These are phyloP conservation scores for Acronicta psi DNA, from an alignment of 2,888 invertebrate genomes.

Conservation along the genomic window DNA sequence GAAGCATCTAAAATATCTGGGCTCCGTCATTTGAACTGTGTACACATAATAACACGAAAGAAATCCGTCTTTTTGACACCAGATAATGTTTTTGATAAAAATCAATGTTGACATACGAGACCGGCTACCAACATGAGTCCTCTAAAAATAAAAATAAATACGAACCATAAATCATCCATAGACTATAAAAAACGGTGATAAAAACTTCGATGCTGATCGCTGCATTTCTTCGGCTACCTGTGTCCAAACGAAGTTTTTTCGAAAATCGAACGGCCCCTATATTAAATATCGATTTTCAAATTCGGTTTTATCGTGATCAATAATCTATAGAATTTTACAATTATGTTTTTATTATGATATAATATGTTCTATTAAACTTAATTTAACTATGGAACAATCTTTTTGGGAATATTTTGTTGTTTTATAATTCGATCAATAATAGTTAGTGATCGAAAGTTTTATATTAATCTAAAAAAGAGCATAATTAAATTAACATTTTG, in stretches of 20 bases:
- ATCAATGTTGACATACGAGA: constrained; percentile 67
- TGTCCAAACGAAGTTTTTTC: constrained; percentile 47
- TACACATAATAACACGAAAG: constrained; percentile 30
- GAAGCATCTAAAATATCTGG: constrained; percentile 21
- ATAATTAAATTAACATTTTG: no score
- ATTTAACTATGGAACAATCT: no score
- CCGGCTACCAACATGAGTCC: constrained; percentile 61
- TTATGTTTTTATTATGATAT: no score
- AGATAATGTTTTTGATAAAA: constrained; percentile 57
- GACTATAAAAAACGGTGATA: constrained; percentile 65
- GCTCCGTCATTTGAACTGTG: constrained; percentile 23
- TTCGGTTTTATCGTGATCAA: constrained; percentile 12
- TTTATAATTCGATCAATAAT: no score
- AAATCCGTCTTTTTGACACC: constrained; percentile 49
- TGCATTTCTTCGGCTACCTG: constrained; percentile 79
- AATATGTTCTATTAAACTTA: no score
- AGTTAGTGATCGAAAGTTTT: no score
- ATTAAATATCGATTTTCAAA: constrained; percentile 8
- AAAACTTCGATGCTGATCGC: constrained; percentile 73
- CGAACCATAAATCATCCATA: constrained; percentile 67
- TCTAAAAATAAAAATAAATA: constrained; percentile 59
- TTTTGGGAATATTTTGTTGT: no score
- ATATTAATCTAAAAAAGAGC: no score
- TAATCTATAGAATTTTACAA: no score
- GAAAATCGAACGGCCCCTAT: constrained; percentile 13